Base-by-base conservation (phyloP, 1,140 invertebrate genomes). In the Drosophila teissieri region DNA sequence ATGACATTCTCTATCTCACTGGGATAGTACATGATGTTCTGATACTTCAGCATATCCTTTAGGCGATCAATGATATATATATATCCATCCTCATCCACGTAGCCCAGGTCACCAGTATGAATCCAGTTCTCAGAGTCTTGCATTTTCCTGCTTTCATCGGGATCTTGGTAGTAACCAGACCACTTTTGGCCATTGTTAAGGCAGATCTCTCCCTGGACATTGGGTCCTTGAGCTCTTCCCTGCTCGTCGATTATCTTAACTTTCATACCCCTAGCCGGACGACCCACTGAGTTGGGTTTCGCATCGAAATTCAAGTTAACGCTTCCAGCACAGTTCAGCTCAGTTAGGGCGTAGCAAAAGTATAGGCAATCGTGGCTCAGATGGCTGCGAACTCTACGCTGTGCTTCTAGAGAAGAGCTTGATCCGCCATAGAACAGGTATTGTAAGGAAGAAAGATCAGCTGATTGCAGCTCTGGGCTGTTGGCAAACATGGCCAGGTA, bases 11-110 rank as follows among this genome's bases (percentile, higher is more conserved):
- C 84, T 7, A 88, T 45, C 42, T 84, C 75, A 5, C 58, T 62
- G n/a, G 73, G 72, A 24, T 60, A 73, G 34, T 91, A 90, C 14
- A 90, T 84, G 10, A 72, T 73, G 24, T 68, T 79, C 11, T 63
- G 55, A 83, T 95, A 96, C 89, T 96, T 97, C 46, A 97, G 95
- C 31, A 96, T 92, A 83, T 96, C 95, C 67, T 96, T 97, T 7
- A 96, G 73, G 37, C 96, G 91, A 70, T 96, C 96, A 0, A 95
- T 94, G 61, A 96, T 93, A 68, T 92, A 95, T 64, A 96, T 94
- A 65, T 93, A 94, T 2, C 93, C 93, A n/a, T 95, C 92, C 19
- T 95, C 92, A 62, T 96, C 95, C 60, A 94, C 94, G 78, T 94
- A 95, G 11, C 94, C 94, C 39, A 96, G 84, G 85, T 96, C 96